Conservation (phyloP, 2,113 vertebrate species). For the Australoheros scitulus region DNA sequence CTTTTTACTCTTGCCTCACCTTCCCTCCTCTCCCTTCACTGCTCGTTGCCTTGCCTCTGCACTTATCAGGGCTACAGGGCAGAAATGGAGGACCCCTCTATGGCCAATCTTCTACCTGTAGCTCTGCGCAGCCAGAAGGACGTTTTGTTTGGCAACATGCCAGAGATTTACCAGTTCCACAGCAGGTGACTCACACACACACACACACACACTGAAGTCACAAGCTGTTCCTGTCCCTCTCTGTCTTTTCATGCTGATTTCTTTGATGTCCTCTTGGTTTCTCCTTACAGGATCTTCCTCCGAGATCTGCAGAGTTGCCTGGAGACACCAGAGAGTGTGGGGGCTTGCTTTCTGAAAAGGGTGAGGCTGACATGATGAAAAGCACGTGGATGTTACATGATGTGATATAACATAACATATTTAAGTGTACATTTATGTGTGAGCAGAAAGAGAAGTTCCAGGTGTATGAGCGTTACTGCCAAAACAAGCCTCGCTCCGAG, state of each 20-base stretch:
- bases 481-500: constrained; percentile 95
- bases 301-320: constrained; percentile 90
- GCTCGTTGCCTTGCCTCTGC: not conserved
- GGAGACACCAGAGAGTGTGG: constrained; percentile 89
- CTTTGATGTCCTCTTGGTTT: constrained; percentile 19
- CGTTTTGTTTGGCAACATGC: constrained; percentile 96
- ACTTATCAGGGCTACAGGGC: constrained; percentile 89
- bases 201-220: constrained; percentile 17
- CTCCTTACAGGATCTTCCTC: constrained; percentile 87
- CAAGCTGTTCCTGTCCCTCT: constrained; percentile 33
- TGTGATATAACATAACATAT: not conserved
- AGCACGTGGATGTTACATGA: not conserved
- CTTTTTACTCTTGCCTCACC: not conserved
- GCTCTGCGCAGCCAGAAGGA: constrained; percentile 90
- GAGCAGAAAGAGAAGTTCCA: constrained; percentile 93
- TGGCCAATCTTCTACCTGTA: constrained; percentile 86
- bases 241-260: constrained; percentile 18
- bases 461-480: constrained; percentile 96
- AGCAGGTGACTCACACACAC: constrained; percentile 82
- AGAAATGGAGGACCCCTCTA: constrained; percentile 94
- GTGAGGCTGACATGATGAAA: constrained; percentile 75
- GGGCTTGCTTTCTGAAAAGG: constrained; percentile 90
- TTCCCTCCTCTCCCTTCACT: not conserved
- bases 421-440: constrained; percentile 16
- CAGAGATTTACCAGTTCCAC: constrained; percentile 96